These are phyloP conservation scores for Cranoglanis bouderius DNA, from an alignment of 2,113 vertebrate genomes.

Conservation along the genomic window DNA sequence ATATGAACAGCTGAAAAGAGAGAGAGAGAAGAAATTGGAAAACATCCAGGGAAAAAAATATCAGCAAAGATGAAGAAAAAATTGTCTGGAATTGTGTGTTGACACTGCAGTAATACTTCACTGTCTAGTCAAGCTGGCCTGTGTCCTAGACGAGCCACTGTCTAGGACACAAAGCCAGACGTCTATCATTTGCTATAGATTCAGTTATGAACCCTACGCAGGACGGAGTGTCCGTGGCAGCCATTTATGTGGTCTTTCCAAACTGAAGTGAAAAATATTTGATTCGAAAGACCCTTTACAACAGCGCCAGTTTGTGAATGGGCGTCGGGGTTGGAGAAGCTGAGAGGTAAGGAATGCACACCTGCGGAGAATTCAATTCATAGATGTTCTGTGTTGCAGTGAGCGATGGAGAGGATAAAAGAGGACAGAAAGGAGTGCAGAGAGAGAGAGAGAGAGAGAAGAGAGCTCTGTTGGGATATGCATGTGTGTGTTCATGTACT, in stretches of 20 bases:
- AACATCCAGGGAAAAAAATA: not conserved
- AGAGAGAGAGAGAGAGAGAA: no score
- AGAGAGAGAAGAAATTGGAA: not conserved
- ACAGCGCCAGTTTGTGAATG: no score
- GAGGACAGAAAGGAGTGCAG: no score
- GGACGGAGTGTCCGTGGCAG: not conserved
- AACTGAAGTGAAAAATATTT: no score
- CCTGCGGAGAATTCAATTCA: no score
- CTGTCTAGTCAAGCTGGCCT: not conserved
- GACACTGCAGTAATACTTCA: not conserved
- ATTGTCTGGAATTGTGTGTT: not conserved
- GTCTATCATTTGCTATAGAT: not conserved
- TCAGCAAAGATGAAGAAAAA: not conserved
- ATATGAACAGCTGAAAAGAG: constrained; percentile 79
- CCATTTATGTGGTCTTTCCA: not conserved
- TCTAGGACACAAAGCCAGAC: not conserved
- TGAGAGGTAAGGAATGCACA: no score
- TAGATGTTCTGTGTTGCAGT: no score
- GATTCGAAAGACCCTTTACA: no score
- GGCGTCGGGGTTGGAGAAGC: no score
- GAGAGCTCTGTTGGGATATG: no score
- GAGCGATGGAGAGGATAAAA: no score
- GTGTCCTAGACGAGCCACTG: not conserved
- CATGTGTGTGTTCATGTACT: no score
- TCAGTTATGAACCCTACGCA: not conserved